phyloP scores from a whole-genome alignment of 2,888 invertebrate species.

The Auanema sp. region DNA sequence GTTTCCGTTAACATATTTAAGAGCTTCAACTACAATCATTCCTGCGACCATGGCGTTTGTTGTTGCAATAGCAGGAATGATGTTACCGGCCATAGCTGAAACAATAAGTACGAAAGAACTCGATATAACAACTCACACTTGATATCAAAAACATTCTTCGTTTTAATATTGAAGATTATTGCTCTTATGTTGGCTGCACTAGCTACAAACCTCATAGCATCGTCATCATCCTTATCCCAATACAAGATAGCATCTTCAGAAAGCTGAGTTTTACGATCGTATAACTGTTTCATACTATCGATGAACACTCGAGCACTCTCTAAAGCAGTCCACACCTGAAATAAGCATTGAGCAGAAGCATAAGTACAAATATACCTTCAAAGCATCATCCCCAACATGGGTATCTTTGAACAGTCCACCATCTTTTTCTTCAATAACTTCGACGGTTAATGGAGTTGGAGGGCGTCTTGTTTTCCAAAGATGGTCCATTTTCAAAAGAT shows the following conservation, averaged over 20 bases:
- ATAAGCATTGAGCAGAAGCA: background rate
- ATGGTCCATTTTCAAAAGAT: constrained; percentile 88
- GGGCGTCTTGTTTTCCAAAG: constrained; percentile 86
- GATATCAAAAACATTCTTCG: constrained; percentile 86
- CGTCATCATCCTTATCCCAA: constrained; percentile 93
- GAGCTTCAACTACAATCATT: constrained; percentile 80
- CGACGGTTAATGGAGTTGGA: constrained; percentile 75
- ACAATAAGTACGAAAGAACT: background rate
- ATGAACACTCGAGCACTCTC: constrained; percentile 67
- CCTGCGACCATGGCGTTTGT: constrained; percentile 98
- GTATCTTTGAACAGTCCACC: background rate
- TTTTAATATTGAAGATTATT: constrained; percentile 82
- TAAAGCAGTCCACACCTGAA: constrained; percentile 44
- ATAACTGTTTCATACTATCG: constrained; percentile 47
- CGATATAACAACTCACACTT: constrained; percentile 75
- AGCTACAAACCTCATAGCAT: constrained; percentile 77
- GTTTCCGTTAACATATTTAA: constrained; percentile 28
- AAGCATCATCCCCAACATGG: constrained; percentile 4
- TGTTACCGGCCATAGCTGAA: constrained; percentile 93
- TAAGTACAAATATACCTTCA: background rate
- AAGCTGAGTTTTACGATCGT: constrained; percentile 62
- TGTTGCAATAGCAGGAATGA: constrained; percentile 98
- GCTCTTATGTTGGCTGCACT: constrained; percentile 90
- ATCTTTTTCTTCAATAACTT: constrained; percentile 43
- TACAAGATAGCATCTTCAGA: constrained; percentile 71